Conservation (phyloP, 2,113 vertebrate genomes). For the Ailurus styani region DNA sequence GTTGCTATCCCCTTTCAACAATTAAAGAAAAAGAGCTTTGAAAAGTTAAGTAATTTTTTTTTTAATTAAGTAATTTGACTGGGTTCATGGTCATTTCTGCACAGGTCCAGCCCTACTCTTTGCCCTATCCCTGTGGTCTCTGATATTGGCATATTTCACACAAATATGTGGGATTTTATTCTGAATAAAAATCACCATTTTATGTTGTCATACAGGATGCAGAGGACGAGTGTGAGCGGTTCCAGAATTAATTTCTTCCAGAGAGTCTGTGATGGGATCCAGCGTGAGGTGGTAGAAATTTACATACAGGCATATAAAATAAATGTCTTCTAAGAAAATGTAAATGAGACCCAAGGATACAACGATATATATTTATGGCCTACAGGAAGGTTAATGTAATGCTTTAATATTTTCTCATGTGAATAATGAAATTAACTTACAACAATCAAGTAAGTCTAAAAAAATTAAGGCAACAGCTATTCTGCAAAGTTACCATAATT, state of each 20-base stretch:
- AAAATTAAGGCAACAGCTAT: background rate
- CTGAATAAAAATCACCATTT: constrained; percentile 21
- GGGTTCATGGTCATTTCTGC: background rate
- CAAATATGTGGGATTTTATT: background rate
- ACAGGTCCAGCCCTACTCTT: background rate
- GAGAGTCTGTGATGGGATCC: background rate
- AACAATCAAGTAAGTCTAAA: background rate
- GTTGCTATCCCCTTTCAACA: background rate
- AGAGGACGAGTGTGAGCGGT: background rate
- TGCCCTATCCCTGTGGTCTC: background rate
- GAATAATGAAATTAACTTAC: constrained; percentile 46
- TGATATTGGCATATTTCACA: background rate
- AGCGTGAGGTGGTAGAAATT: background rate
- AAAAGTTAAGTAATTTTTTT: background rate
- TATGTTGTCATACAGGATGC: background rate
- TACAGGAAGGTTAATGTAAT: background rate
- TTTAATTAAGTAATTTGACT: background rate
- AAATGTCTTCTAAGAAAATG: constrained; percentile 49
- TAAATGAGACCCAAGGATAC: constrained; percentile 14
- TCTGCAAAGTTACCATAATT: constrained; percentile 24
- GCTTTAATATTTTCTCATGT: constrained; percentile 22
- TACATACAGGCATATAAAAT: background rate
- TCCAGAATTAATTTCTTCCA: constrained; percentile 11
- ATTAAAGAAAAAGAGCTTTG: background rate
- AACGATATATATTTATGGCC: background rate